A percentile compares a stretch with the other conserved stretches of the same genome.
Conservation (phyloP, 2,888 invertebrate species). For the Drosophila sordidula region DNA sequence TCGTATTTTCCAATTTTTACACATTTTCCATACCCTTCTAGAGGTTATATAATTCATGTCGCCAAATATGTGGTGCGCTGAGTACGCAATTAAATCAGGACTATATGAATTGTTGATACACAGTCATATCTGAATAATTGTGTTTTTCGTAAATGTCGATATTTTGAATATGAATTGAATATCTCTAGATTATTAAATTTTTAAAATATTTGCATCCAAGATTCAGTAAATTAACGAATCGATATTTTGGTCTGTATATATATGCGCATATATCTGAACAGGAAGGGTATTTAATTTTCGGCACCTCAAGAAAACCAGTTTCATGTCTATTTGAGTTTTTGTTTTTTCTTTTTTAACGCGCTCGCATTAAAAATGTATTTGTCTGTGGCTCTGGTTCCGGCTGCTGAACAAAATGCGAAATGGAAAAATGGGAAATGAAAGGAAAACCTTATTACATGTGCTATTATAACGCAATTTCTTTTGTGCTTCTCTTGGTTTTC, state of each 20-base stretch:
- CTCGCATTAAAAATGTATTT: constrained; percentile 74
- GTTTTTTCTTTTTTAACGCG: constrained; percentile 32
- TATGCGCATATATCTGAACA: background rate
- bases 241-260: background rate
- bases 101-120: no score
- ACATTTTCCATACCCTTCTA: constrained; percentile 15
- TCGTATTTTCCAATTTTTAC: constrained; percentile 18
- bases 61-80: constrained; percentile 2
- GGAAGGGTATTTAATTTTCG: constrained; percentile 29
- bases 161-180: no score
- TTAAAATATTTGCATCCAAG: no score
- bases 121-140: no score
- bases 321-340: background rate
- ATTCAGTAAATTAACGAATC: background rate
- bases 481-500: constrained; percentile 39
- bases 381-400: constrained; percentile 52
- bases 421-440: constrained; percentile 25
- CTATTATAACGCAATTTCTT: constrained; percentile 76
- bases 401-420: constrained; percentile 41
- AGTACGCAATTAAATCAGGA: no score
- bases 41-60: constrained; percentile 18
- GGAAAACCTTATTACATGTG: constrained; percentile 67
- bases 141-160: no score
- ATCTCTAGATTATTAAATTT: no score
- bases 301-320: background rate